phyloP scores from a whole-genome alignment of 2,888 invertebrate genomes.

The Cyaniris semiargus region DNA sequence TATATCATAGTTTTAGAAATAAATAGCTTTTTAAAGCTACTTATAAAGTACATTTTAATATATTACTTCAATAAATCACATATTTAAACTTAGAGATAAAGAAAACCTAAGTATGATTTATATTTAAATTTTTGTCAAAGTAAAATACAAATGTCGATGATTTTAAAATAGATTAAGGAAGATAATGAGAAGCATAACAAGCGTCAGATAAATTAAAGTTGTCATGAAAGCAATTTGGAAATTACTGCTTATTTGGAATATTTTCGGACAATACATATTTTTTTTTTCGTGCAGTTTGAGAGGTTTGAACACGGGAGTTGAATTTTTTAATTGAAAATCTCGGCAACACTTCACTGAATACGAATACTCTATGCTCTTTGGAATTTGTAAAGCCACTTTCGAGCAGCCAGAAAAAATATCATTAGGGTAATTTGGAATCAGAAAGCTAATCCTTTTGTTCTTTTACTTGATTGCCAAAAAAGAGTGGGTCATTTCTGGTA shows the following conservation, averaged over 20 bases:
- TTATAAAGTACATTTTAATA: too few relatives aligned
- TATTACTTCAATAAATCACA: too few relatives aligned
- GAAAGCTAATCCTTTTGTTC: background rate
- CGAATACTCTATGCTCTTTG: slow-evolving; percentile 10
- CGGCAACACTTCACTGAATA: slow-evolving; percentile 7
- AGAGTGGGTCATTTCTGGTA: background rate
- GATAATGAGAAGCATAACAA: background rate
- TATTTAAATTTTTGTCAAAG: background rate
- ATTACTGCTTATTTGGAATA: background rate
- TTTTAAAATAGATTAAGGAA: background rate
- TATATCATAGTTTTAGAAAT: background rate
- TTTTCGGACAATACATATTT: slow-evolving; percentile 9
- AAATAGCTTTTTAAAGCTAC: too few relatives aligned
- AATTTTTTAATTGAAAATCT: slow-evolving; percentile 11
- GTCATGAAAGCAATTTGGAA: slow-evolving; percentile 10
- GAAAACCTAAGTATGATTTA: background rate
- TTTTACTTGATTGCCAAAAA: background rate
- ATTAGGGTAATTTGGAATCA: background rate
- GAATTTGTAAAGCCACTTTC: slow-evolving; percentile 4
- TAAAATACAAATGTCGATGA: background rate
- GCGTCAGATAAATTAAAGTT: background rate
- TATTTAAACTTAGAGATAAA: background rate
- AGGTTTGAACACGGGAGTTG: background rate
- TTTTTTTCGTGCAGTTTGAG: background rate
- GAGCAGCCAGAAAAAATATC: slow-evolving; percentile 1